phyloP scores from a whole-genome alignment of 2,888 invertebrate species.

The Cosmorhoe ocellata region DNA sequence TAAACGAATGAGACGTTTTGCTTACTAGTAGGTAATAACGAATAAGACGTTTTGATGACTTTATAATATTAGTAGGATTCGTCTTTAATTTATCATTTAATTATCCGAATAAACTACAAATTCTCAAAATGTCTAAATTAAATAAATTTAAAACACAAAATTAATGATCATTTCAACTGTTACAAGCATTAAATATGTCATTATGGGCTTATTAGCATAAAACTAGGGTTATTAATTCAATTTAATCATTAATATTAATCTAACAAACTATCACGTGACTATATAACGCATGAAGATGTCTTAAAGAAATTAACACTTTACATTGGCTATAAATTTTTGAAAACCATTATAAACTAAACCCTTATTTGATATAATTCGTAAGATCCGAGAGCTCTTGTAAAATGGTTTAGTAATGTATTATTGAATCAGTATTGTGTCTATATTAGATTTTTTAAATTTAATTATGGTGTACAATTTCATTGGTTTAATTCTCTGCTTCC shows the following conservation, averaged over 20 bases:
- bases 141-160: conserved; percentile 36
- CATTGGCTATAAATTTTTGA: conserved; percentile 30
- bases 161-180: conserved; percentile 39
- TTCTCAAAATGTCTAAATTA: conserved; percentile 10
- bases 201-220: conserved; percentile 43
- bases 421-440: conserved; percentile 1
- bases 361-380: conserved; percentile 5
- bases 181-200: conserved; percentile 43
- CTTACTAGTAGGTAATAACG: too few relatives aligned
- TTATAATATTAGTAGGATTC: too few relatives aligned
- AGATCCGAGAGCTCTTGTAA: conserved; percentile 12
- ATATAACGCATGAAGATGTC: conserved; percentile 47
- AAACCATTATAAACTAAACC: conserved; percentile 22
- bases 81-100: too few relatives aligned
- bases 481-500: too few relatives aligned
- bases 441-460: conserved; percentile 17
- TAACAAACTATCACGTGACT: conserved; percentile 26
- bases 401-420: conserved; percentile 11
- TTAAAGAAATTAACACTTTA: conserved; percentile 45
- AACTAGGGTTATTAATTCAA: conserved; percentile 41
- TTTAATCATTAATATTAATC: conserved; percentile 40
- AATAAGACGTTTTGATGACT: too few relatives aligned
- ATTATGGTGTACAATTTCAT: conserved; percentile 14
- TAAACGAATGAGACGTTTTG: conserved; percentile 16
- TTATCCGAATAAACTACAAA: too few relatives aligned